Base-by-base conservation (phyloP, 2,888 invertebrate species). In the Scaptomyza parva region DNA sequence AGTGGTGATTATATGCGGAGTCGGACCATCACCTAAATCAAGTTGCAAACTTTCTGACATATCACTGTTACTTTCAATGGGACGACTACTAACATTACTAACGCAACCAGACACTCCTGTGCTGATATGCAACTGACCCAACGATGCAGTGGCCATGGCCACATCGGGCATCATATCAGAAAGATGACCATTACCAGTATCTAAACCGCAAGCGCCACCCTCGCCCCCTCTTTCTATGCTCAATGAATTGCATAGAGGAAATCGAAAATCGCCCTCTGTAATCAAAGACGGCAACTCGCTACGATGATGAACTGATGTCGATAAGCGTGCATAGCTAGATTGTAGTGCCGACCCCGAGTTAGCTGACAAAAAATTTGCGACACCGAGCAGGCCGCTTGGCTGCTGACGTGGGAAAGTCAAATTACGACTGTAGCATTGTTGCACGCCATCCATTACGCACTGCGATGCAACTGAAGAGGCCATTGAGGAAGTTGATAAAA, bases 91-190 rank as follows among this genome's bases (percentile, higher is more conserved):
- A 24, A 35, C 43, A 41, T 41, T 69, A 26, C 54, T 52, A 3
- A 60, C 52, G 24, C 71, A 78, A 6, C 67, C 55, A 5, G 75
- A 59, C 1, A 58, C 69, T 26, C 57, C 68, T 40, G 77, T 77
- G 22, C 85, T 83, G 73, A 95, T 92, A 91, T 95, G 95, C 88
- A 95, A 93, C 91, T 93, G 96, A 6, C 93, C 95, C 88, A 93
- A 93, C 71, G 94, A 96, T 72, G 94, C 95, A 59, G 95, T 97
- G 86, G 97, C 97, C 97, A 97, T 97, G 14, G 97, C 97, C 82
- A 97, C 97, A 92, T 98, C 97, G 0, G 97, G 97, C 95, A 97
- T 97, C 86, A 96, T 95, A 70, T 96, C 96, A 20, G 96, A 94
- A 68, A 96, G 92, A 83, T 95, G 95, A 83, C 96, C 94, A 90